These are phyloP conservation scores for Brachyrhaphis roseni DNA, from an alignment of 2,797 vertebrate genomes.

Conservation along the genomic window DNA sequence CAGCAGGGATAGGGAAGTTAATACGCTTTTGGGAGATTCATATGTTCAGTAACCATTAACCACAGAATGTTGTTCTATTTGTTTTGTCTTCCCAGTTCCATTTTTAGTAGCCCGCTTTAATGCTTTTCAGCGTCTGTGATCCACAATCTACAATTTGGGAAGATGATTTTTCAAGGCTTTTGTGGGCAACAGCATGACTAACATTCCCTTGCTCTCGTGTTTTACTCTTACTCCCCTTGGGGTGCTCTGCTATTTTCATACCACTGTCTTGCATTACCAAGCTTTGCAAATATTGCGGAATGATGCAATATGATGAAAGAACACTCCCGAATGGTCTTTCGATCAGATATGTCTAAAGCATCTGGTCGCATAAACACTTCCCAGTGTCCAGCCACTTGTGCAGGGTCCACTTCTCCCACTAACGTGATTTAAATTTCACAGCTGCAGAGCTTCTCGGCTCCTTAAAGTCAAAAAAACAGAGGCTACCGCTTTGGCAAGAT, in stretches of 20 bases:
- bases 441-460: constrained; percentile 51
- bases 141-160: constrained; percentile 7
- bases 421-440: constrained; percentile 64
- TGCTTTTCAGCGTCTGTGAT: constrained; percentile 7
- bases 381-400: constrained; percentile 29
- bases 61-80: neutral
- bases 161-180: constrained; percentile 17
- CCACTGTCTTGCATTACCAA: constrained; percentile 41
- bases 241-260: constrained; percentile 49
- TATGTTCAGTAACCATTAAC: neutral
- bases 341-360: constrained; percentile 63
- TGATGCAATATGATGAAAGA: constrained; percentile 76
- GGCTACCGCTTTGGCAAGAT: constrained; percentile 48
- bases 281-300: constrained; percentile 57
- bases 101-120: constrained; percentile 2
- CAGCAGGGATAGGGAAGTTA: neutral
- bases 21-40: neutral
- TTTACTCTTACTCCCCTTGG: constrained; percentile 37
- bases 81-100: neutral
- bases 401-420: constrained; percentile 52
- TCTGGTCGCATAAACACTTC: constrained; percentile 46
- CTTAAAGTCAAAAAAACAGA: constrained; percentile 58
- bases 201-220: constrained; percentile 26
- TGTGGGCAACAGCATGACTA: constrained; percentile 32
- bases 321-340: constrained; percentile 59